phyloP scores from a whole-genome alignment of 2,113 vertebrate species.

The Ceuthmochares aereus region DNA sequence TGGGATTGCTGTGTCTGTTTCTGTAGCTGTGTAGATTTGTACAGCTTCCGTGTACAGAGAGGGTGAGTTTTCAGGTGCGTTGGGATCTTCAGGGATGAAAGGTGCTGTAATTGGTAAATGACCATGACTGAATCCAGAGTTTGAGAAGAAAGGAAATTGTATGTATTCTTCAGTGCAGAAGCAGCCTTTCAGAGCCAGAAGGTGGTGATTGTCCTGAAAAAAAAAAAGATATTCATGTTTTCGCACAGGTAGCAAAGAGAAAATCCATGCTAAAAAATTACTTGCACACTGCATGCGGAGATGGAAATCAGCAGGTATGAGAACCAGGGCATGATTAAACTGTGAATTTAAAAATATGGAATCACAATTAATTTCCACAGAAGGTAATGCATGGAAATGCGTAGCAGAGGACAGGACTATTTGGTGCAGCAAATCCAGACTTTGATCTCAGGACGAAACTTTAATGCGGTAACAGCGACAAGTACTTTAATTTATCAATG shows the following conservation, averaged over 20 bases:
- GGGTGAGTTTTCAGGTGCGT: not conserved
- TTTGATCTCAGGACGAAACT: slow-evolving; percentile 45
- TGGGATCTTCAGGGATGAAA: slow-evolving; percentile 10
- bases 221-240: not conserved
- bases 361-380: not conserved
- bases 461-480: slow-evolving; percentile 26
- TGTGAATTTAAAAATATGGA: not conserved
- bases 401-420: not conserved
- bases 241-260: not conserved
- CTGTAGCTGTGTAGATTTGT: not conserved
- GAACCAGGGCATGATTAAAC: not conserved
- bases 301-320: not conserved
- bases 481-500: slow-evolving; percentile 48
- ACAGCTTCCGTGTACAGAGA: not conserved
- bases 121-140: not conserved
- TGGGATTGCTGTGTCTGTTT: not conserved
- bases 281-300: not conserved
- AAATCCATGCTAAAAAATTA: not conserved
- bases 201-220: not conserved
- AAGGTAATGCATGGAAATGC: not conserved
- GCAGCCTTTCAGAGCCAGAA: not conserved
- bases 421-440: slow-evolving; percentile 2
- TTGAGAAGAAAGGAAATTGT: not conserved
- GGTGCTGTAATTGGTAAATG: slow-evolving; percentile 52
- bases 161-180: not conserved